phyloP scores from a whole-genome alignment of 1,140 invertebrate genomes.

The Psilanteris sp. region DNA sequence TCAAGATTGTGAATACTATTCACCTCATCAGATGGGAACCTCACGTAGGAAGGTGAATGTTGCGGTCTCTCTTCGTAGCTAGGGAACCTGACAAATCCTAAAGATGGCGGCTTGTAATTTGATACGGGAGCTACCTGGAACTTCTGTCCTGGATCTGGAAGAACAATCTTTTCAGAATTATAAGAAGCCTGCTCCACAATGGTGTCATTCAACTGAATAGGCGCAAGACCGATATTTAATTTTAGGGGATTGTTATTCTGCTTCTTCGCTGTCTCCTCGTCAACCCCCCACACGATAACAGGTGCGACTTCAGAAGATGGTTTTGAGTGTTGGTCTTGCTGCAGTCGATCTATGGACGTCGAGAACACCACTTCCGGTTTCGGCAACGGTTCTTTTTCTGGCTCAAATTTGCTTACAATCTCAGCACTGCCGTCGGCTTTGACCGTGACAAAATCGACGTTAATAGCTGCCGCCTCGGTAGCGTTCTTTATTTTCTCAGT shows the following conservation, averaged over 20 bases:
- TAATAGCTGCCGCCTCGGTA: constrained; percentile 26
- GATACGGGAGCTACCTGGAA: constrained; percentile 10
- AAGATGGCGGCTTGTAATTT: constrained; percentile 12
- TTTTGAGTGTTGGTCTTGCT: constrained; percentile 3
- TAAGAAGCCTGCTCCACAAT: constrained; percentile 50
- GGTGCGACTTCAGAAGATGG: constrained; percentile 11
- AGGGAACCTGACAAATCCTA: constrained; percentile 67
- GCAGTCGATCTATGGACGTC: too few species aligned
- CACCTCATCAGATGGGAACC: constrained; percentile 71
- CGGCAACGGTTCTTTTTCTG: constrained; percentile 37
- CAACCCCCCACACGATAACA: constrained; percentile 35
- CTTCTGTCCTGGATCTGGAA: constrained; percentile 14
- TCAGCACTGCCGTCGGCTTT: constrained; percentile 11
- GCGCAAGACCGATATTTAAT: constrained; percentile 30
- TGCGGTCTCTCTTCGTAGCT: constrained; percentile 41
- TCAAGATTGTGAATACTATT: constrained; percentile 74
- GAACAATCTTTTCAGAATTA: constrained; percentile 32
- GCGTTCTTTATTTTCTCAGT: constrained; percentile 57
- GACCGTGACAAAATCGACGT: constrained; percentile 9
- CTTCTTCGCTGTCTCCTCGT: constrained; percentile 40
- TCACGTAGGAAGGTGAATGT: constrained; percentile 60
- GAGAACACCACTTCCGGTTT: constrained; percentile 63
- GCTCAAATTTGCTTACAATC: constrained; percentile 25
- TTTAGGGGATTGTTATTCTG: constrained; percentile 25
- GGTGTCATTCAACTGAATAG: constrained; percentile 29